phyloP scores from a whole-genome alignment of 2,888 invertebrate species.

The Frankliniella fusca region DNA sequence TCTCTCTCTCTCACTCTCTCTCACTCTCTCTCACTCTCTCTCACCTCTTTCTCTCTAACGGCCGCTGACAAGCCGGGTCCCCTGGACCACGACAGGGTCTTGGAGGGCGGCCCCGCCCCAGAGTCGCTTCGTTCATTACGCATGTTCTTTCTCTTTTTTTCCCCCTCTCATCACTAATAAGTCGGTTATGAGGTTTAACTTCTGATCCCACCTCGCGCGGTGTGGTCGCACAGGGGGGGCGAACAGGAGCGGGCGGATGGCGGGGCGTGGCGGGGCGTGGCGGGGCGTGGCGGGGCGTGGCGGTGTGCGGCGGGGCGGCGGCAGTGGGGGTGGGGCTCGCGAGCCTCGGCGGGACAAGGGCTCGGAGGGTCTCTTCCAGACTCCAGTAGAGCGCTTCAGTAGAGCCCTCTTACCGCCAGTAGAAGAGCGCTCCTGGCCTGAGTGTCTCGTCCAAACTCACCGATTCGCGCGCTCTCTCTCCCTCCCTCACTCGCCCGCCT shows the following conservation, averaged over 20 bases:
- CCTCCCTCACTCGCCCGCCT: neutral
- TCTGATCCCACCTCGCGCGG: no score
- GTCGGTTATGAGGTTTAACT: no score
- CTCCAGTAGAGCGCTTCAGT: slow-evolving; percentile 25
- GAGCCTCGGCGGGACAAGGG: neutral
- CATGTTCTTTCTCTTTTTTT: neutral
- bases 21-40: no score
- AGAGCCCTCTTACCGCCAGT: slow-evolving; percentile 17
- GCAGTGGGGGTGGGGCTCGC: neutral
- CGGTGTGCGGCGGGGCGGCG: neutral
- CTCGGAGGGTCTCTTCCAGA: slow-evolving; percentile 21
- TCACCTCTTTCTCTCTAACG: no score
- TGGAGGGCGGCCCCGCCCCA: neutral
- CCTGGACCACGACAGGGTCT: no score
- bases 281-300: neutral
- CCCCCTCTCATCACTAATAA: no score
- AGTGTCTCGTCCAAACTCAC: slow-evolving; percentile 26
- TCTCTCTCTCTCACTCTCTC: neutral
- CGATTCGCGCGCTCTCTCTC: slow-evolving; percentile 5
- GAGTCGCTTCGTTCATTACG: neutral
- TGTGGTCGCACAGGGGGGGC: no score
- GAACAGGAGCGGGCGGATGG: neutral
- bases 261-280: neutral
- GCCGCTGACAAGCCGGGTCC: no score
- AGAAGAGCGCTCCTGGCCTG: slow-evolving; percentile 23